phyloP scores from a whole-genome alignment of 2,113 vertebrate species.

The Eolophus roseicapilla region DNA sequence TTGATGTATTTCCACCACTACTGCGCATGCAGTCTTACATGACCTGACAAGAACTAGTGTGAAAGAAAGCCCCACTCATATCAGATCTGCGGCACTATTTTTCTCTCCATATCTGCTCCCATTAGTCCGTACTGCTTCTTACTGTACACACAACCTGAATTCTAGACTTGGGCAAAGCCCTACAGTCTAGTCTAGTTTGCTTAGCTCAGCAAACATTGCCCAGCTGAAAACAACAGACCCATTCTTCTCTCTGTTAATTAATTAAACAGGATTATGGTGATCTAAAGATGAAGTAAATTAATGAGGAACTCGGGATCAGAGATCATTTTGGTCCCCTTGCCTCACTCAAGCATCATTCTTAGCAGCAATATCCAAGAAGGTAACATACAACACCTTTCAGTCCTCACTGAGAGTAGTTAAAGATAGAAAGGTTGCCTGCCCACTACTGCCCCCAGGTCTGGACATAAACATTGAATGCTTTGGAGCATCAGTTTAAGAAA shows the following conservation, averaged over 20 bases:
- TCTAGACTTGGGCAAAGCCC: neutral
- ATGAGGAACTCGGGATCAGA: neutral
- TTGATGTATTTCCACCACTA: neutral
- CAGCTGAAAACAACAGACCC: neutral
- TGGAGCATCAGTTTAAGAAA: neutral
- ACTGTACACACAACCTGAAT: neutral
- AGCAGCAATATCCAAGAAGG: neutral
- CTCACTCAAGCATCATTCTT: neutral
- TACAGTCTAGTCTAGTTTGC: neutral
- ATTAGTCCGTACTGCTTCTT: neutral
- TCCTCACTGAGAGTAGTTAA: neutral
- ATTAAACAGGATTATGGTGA: neutral
- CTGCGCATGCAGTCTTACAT: neutral
- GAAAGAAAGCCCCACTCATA: neutral
- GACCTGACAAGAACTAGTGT: accelerated
- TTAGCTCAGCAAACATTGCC: neutral
- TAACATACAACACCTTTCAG: neutral
- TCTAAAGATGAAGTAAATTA: neutral
- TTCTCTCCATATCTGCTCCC: neutral
- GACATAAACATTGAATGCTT: neutral
- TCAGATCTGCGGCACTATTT: neutral
- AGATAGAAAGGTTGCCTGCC: neutral
- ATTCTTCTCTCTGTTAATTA: neutral
- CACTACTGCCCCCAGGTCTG: neutral
- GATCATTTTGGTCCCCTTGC: neutral